Conservation (phyloP, 2,113 vertebrate genomes). For the Smithornis capensis region DNA sequence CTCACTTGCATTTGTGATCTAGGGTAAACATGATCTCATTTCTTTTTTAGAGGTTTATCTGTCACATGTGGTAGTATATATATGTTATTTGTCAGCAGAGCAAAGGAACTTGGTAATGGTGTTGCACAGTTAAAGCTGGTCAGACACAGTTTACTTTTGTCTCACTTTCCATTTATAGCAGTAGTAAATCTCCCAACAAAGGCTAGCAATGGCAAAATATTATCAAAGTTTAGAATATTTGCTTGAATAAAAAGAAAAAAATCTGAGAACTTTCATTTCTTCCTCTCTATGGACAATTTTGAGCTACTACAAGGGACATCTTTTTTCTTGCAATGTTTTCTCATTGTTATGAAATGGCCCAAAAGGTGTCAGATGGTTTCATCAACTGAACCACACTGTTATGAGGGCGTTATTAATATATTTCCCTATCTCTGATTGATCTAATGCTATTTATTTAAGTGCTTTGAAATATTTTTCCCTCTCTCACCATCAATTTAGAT, state of each 20-base stretch:
- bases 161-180: not conserved
- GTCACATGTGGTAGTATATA: not conserved
- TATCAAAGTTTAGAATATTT: not conserved
- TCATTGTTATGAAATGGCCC: not conserved
- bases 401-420: not conserved
- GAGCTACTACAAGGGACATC: not conserved
- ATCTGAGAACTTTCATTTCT: not conserved
- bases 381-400: not conserved
- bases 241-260: not conserved
- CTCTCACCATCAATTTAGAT: not conserved
- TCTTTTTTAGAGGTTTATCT: not conserved
- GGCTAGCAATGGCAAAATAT: not conserved
- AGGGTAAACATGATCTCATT: not conserved
- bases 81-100: not conserved
- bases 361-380: not conserved
- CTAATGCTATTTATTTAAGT: not conserved
- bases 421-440: not conserved
- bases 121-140: not conserved
- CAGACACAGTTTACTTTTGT: not conserved
- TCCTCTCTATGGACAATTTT: not conserved
- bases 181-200: not conserved
- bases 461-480: not conserved
- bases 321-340: not conserved
- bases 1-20: rapidly evolving
- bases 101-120: not conserved